Conservation (phyloP, 2,113 vertebrate genomes). For the Trematocara zebra region DNA sequence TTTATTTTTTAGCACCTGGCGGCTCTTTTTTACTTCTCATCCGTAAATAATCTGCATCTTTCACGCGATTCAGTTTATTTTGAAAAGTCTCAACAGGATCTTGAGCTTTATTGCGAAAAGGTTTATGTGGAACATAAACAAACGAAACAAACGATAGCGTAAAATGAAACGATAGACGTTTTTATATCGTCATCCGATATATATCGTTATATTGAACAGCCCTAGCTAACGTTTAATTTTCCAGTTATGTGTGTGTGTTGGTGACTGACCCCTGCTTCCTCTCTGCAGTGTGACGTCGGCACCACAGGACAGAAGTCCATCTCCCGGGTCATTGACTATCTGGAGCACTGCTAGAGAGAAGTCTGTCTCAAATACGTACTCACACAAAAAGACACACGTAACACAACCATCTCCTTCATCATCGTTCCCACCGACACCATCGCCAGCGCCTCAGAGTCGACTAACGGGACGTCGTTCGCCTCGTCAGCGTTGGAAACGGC, state of each 20-base stretch:
- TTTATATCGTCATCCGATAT: no score
- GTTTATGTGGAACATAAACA: no score
- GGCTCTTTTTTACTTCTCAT: no score
- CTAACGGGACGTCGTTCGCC: background rate
- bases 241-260: background rate
- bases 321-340: constrained; percentile 96
- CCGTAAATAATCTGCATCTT: no score
- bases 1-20: no score
- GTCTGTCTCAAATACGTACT: background rate
- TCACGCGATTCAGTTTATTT: no score
- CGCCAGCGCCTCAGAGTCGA: background rate
- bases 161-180: no score
- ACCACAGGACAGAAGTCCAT: constrained; percentile 97
- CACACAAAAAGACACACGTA: constrained; percentile 2
- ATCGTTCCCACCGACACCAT: background rate
- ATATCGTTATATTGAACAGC: no score
- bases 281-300: constrained; percentile 89
- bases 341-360: constrained; percentile 92
- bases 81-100: no score
- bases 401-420: background rate
- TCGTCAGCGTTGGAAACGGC: rapidly evolving
- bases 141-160: no score
- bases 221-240: rapidly evolving
- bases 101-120: no score
- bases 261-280: background rate